phyloP scores from a whole-genome alignment of 2,888 invertebrate species.

The Agrypnus murinus region DNA sequence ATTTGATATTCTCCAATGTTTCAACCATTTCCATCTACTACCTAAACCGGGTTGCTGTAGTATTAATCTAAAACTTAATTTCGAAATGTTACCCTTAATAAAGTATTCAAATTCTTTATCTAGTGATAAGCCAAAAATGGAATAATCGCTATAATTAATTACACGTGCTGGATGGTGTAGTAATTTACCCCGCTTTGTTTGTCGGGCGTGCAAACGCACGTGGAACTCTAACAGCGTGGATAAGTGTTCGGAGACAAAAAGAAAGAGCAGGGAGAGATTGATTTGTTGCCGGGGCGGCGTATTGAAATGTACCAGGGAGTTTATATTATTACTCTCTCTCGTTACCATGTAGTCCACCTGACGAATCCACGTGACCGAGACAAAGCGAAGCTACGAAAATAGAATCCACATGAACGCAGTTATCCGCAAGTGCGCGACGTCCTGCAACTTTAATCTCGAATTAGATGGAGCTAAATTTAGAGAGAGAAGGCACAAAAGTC shows the following conservation, averaged over 20 bases:
- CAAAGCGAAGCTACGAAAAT: slow-evolving; percentile 28
- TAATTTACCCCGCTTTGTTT: background rate
- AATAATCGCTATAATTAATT: background rate
- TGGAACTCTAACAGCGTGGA: background rate
- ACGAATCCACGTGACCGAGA: slow-evolving; percentile 26
- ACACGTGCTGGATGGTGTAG: background rate
- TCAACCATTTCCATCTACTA: too few relatives aligned
- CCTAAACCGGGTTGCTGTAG: too few relatives aligned
- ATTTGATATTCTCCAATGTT: too few relatives aligned
- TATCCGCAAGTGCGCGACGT: slow-evolving; percentile 21
- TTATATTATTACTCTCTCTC: slow-evolving; percentile 21
- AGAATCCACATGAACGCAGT: slow-evolving; percentile 18
- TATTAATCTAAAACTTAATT: too few relatives aligned
- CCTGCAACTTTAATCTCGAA: slow-evolving; percentile 24
- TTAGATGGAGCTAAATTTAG: slow-evolving; percentile 16
- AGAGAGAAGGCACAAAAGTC: background rate
- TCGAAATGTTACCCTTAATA: too few relatives aligned
- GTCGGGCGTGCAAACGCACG: slow-evolving; percentile 7
- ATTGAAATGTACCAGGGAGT: background rate
- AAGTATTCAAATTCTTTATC: too few relatives aligned
- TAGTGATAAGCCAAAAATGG: too few relatives aligned
- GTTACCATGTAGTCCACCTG: slow-evolving; percentile 35
- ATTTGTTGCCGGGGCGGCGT: slow-evolving; percentile 1
- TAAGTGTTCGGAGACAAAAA: background rate
- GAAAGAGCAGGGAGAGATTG: background rate